phyloP scores from a whole-genome alignment of 2,888 invertebrate genomes.

The Boloria selene region DNA sequence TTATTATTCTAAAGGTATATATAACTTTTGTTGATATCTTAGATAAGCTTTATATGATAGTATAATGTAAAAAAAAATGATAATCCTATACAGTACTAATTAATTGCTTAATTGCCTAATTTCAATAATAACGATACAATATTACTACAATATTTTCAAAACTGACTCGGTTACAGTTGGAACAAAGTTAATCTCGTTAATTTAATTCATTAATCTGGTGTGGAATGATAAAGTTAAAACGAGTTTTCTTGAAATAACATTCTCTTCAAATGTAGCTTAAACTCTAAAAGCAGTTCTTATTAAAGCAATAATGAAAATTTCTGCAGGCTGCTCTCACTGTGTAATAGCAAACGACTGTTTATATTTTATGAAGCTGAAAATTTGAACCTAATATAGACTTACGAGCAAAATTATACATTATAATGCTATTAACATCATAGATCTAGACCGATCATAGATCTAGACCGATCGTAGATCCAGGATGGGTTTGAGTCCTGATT shows the following conservation, averaged over 20 bases:
- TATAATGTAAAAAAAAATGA: too few relatives aligned
- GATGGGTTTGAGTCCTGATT: too few relatives aligned
- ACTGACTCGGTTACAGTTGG: not conserved
- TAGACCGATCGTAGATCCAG: too few relatives aligned
- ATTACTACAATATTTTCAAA: too few relatives aligned
- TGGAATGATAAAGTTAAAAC: slow-evolving; percentile 19
- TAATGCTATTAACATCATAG: too few relatives aligned
- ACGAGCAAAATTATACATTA: not conserved
- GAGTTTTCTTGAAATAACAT: slow-evolving; percentile 17
- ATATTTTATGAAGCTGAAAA: slow-evolving; percentile 18
- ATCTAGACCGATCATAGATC: too few relatives aligned
- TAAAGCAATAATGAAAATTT: slow-evolving; percentile 20
- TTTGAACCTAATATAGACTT: not conserved
- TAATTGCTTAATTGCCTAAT: too few relatives aligned
- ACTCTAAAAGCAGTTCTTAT: slow-evolving; percentile 22
- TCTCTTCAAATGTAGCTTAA: slow-evolving; percentile 19
- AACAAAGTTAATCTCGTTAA: slow-evolving; percentile 4
- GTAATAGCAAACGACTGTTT: slow-evolving; percentile 12
- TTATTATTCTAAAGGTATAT: too few relatives aligned
- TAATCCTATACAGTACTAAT: too few relatives aligned
- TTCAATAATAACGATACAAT: too few relatives aligned
- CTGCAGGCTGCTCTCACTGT: slow-evolving; percentile 13
- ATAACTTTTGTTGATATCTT: too few relatives aligned
- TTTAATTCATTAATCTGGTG: slow-evolving; percentile 15
- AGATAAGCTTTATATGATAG: too few relatives aligned